Evolutionary conservation across 2,113 vertebrate genomes (phyloP), one percentile per base, ranked within the genome.

Genomic region (Cricetomys ansorgei): DNA sequence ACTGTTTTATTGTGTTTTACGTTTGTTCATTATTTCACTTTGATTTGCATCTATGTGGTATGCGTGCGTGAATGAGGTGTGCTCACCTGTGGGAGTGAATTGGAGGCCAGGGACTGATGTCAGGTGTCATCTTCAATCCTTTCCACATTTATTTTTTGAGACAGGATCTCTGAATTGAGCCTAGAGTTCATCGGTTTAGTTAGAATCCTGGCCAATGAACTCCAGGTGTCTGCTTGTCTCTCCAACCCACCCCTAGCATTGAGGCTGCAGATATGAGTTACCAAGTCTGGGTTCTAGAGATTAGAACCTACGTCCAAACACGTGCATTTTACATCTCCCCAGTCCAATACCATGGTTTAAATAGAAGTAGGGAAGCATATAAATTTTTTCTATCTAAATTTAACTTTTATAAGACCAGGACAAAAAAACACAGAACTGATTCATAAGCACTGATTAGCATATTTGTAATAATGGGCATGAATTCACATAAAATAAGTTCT

Each of bases 321-420:
- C 31, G 7, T 9, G 21, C 1, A 48, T 7, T n/a, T 55, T 29
- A 29, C 67, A 88, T 70, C 34, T 40, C 65, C 48, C 85, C 15
- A 40, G 12, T 8, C 13, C 17, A 70, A 55, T 9, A 53, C 64
- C 70, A 25, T 27, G 21, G 23, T 67, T 83, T 75, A 87, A 76
- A 40, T 37, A n/a, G 12, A 70, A 50, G 45, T 55, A 62, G 53
- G 89, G 89, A 86, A 67, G 3, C 25, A 92, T 16, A 5, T 69
- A 94, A 57, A 92, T 89, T n/a, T 43, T 76, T 25, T 88, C 72
- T 59, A 59, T 69, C 45, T 53, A 83, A 89, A 59, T 87, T 67
- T 84, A 96, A 55, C 7, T 96, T 91, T 93, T 73, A 93, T 13
- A 64, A n/a, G 45, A 90, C 40, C 16, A 79, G 7, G 16, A 59